Conservation (phyloP, 2,888 invertebrate genomes). For the Erynnis tages region DNA sequence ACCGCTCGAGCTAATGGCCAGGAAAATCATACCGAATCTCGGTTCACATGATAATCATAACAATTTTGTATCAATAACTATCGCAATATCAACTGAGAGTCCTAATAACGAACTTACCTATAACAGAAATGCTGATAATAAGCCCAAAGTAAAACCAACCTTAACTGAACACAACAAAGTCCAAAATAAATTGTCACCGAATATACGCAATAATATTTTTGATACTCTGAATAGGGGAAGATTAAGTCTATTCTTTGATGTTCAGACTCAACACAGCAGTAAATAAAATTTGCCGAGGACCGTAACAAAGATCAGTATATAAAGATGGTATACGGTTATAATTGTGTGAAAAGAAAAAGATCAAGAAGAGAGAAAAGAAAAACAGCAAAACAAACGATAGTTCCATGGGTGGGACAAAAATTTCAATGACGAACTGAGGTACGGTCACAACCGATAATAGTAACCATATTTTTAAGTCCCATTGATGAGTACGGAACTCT, state of each 20-base stretch:
- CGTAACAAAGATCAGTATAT: no score
- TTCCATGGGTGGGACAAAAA: no score
- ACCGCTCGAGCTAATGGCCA: conserved; percentile 14
- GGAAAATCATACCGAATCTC: conserved; percentile 17
- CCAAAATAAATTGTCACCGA: conserved; percentile 6
- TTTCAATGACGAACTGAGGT: no score
- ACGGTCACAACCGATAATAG: no score
- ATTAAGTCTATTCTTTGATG: not conserved
- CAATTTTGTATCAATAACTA: conserved; percentile 34
- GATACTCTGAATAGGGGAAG: not conserved
- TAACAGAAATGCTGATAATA: conserved; percentile 23
- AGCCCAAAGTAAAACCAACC: conserved; percentile 10
- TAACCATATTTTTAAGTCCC: no score
- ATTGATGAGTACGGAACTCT: no score
- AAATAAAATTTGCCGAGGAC: no score
- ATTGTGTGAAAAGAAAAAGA: no score
- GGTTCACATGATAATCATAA: conserved; percentile 24
- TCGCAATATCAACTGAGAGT: conserved; percentile 32
- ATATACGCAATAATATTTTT: not conserved
- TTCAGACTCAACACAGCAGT: not conserved
- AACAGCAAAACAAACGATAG: no score
- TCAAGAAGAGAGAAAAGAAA: no score
- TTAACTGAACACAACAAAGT: conserved; percentile 16
- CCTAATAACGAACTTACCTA: conserved; percentile 29
- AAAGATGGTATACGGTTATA: no score